phyloP scores from a whole-genome alignment of 2,888 invertebrate genomes.

The Cryptocheilus praepositus region DNA sequence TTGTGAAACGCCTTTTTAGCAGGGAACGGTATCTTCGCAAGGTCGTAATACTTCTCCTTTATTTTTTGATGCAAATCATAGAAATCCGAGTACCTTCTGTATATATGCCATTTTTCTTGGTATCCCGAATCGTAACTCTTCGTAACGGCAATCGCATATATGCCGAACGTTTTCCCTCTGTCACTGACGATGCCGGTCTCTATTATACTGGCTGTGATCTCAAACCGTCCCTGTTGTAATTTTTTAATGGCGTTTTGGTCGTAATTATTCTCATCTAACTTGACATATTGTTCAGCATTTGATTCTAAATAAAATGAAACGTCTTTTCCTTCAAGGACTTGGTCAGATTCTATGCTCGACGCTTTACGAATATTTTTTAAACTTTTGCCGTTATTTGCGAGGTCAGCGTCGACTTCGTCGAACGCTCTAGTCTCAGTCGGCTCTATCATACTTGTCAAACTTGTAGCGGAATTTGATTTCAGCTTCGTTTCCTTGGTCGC shows the following conservation, averaged over 20 bases:
- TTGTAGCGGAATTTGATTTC: conserved; percentile 58
- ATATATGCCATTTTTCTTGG: conserved; percentile 92
- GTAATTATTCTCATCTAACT: conserved; percentile 62
- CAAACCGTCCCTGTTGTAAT: conserved; percentile 70
- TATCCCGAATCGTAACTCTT: conserved; percentile 81
- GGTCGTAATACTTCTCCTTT: conserved; percentile 88
- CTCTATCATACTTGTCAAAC: conserved; percentile 54
- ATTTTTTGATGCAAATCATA: conserved; percentile 90
- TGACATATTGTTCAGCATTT: conserved; percentile 59
- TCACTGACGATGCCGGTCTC: conserved; percentile 85
- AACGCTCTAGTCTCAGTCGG: conserved; percentile 22
- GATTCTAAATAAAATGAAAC: conserved; percentile 60
- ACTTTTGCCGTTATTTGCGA: conserved; percentile 31
- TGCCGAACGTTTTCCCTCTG: conserved; percentile 90
- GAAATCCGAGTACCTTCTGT: conserved; percentile 95
- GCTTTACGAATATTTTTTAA: conserved; percentile 50
- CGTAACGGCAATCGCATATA: conserved; percentile 90
- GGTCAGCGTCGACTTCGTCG: conserved; percentile 52
- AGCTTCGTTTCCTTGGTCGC: conserved; percentile 47
- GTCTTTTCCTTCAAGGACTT: conserved; percentile 56
- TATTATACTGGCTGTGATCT: conserved; percentile 69
- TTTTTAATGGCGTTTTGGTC: conserved; percentile 70
- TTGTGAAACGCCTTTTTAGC: conserved; percentile 96
- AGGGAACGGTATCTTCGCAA: conserved; percentile 88
- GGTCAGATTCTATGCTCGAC: conserved; percentile 54